These are phyloP conservation scores for Oscheius sp. DNA, from an alignment of 2,888 invertebrate species.

Conservation along the genomic window DNA sequence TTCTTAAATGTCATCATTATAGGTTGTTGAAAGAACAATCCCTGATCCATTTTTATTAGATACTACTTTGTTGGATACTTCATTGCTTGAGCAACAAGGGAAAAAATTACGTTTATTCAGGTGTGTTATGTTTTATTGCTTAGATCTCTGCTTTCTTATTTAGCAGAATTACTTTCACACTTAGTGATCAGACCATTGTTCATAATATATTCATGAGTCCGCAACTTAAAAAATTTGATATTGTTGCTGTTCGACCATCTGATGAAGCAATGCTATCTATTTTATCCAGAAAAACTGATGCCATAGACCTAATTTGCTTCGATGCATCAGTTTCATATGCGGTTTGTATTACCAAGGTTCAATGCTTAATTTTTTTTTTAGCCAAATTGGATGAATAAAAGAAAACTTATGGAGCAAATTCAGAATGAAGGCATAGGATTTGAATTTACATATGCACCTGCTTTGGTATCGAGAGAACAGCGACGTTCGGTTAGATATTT, in stretches of 20 bases:
- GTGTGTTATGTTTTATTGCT: slow-evolving; percentile 33
- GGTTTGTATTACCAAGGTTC: too few relatives aligned
- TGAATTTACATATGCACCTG: slow-evolving; percentile 44
- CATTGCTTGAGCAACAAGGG: slow-evolving; percentile 52
- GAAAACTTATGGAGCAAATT: slow-evolving; percentile 46
- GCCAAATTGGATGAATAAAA: slow-evolving; percentile 38
- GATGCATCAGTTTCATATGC: slow-evolving; percentile 44
- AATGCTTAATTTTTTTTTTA: slow-evolving; percentile 18
- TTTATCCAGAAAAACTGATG: slow-evolving; percentile 63
- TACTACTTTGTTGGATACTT: slow-evolving; percentile 51
- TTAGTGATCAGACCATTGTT: slow-evolving; percentile 44
- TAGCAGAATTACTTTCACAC: slow-evolving; percentile 47
- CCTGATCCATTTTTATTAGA: slow-evolving; percentile 69
- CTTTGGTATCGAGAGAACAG: slow-evolving; percentile 31
- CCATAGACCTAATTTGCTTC: slow-evolving; percentile 64
- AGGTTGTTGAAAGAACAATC: slow-evolving; percentile 38
- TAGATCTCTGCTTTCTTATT: background rate
- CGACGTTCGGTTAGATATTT: slow-evolving; percentile 43
- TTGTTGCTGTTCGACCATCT: slow-evolving; percentile 64
- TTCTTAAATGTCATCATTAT: background rate
- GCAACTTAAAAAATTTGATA: slow-evolving; percentile 49
- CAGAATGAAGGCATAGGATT: slow-evolving; percentile 49
- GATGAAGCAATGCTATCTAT: slow-evolving; percentile 65
- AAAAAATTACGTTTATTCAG: slow-evolving; percentile 67
- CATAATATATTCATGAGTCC: slow-evolving; percentile 45